Evolutionary conservation across 2,113 vertebrate species (phyloP).

Genomic region (Coregonus clupeaformis): DNA sequence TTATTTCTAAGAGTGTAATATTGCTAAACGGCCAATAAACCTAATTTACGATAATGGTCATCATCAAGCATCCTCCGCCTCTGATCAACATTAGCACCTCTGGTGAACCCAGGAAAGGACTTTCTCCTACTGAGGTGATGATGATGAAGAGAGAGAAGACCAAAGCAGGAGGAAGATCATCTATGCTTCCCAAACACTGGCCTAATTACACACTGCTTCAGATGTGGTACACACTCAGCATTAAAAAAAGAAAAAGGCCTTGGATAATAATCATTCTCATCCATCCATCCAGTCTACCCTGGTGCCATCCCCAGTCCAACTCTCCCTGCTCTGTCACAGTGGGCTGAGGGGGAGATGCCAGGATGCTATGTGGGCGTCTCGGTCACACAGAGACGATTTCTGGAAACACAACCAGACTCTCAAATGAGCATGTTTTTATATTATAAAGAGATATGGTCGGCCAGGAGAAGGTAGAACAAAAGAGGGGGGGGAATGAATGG

Average conservation of each 20-base stretch:
- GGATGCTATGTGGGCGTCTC: background rate
- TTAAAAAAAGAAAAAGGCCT: constrained; percentile 29
- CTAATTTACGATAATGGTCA: background rate
- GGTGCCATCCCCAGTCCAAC: background rate
- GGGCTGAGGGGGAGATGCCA: background rate
- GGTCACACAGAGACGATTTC: background rate
- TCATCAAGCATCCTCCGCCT: constrained; percentile 15
- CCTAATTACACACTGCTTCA: constrained; percentile 47
- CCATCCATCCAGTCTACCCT: constrained; percentile 11
- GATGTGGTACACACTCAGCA: constrained; percentile 40
- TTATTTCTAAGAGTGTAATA: background rate
- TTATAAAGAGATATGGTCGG: constrained; percentile 35
- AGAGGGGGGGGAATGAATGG: constrained; percentile 14
- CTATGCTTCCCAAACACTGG: too few species aligned
- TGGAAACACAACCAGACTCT: background rate
- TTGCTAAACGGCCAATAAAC: background rate
- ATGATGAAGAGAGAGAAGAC: constrained; percentile 20
- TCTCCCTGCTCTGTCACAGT: background rate
- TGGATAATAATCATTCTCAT: constrained; percentile 30
- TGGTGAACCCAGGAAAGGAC: constrained; percentile 26
- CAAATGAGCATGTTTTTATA: background rate
- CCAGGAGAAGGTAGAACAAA: background rate
- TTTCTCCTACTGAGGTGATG: constrained; percentile 27
- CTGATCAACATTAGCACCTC: constrained; percentile 31
- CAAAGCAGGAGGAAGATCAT: constrained; percentile 20